Percentiles rank a stretch among this genome's conserved stretches.
phyloP scores from a whole-genome alignment of 2,113 vertebrate genomes.

The Corythornis madagascariensis region DNA sequence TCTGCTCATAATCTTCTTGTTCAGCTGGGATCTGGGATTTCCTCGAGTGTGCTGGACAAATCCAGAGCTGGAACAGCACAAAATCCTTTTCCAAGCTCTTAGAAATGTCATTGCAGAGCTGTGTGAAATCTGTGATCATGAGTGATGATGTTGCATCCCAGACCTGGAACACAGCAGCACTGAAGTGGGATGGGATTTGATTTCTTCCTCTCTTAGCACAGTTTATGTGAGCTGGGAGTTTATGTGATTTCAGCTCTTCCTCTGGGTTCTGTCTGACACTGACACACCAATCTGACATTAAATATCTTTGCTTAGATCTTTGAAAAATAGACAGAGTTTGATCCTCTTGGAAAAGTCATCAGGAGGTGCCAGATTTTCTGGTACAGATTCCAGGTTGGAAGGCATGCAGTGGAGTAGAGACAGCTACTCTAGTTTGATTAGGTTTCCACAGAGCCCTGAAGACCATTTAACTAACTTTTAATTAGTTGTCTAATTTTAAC shows the following conservation, averaged over 20 bases:
- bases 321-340: not conserved
- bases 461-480: not conserved
- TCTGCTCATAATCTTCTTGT: not conserved
- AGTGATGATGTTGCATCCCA: not conserved
- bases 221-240: not conserved
- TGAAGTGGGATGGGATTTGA: not conserved
- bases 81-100: constrained; percentile 5
- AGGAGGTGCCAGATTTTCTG: not conserved
- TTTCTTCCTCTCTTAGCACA: not conserved
- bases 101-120: not conserved
- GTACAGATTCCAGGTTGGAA: not conserved
- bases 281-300: not conserved
- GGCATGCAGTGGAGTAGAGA: not conserved
- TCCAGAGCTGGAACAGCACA: not conserved
- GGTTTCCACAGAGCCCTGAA: not conserved
- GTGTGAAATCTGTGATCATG: not conserved
- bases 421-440: not conserved
- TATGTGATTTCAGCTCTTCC: not conserved
- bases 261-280: not conserved
- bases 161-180: not conserved
- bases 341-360: not conserved
- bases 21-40: constrained; percentile 38
- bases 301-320: not conserved
- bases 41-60: not conserved
- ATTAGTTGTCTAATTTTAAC: not conserved